A percentile compares a stretch with the other conserved stretches of the same genome.
These are phyloP conservation scores for Drymodes brunneopygia DNA, from an alignment of 2,113 vertebrate species.

Conservation along the genomic window DNA sequence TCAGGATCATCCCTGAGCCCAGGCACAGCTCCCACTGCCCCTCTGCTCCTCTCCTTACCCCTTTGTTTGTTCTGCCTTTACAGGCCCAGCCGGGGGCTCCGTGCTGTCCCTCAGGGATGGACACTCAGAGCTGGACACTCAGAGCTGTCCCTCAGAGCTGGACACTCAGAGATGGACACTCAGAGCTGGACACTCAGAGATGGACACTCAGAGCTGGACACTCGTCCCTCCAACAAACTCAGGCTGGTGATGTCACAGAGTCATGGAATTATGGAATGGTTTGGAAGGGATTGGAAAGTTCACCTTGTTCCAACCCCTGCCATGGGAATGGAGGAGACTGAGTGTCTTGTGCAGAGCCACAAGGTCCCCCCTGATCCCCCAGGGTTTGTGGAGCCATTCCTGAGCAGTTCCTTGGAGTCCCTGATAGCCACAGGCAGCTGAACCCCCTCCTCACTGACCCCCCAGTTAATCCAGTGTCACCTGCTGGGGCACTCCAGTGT, in stretches of 20 bases:
- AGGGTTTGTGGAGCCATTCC: neutral
- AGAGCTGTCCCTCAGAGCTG: neutral
- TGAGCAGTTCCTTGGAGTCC: neutral
- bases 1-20: neutral
- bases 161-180: too few species aligned
- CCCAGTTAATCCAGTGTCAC: neutral
- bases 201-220: neutral
- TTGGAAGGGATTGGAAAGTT: neutral
- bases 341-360: neutral
- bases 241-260: neutral
- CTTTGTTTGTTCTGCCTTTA: neutral
- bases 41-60: neutral
- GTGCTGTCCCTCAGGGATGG: neutral
- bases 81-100: neutral
- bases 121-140: too few species aligned
- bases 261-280: neutral
- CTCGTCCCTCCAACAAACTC: neutral
- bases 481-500: neutral
- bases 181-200: neutral
- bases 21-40: neutral
- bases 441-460: neutral
- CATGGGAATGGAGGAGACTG: neutral
- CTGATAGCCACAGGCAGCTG: rapidly evolving
- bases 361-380: neutral
- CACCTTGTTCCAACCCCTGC: neutral